phyloP scores from a whole-genome alignment of 1,140 invertebrate genomes.

The Rhyacophila brunnea region DNA sequence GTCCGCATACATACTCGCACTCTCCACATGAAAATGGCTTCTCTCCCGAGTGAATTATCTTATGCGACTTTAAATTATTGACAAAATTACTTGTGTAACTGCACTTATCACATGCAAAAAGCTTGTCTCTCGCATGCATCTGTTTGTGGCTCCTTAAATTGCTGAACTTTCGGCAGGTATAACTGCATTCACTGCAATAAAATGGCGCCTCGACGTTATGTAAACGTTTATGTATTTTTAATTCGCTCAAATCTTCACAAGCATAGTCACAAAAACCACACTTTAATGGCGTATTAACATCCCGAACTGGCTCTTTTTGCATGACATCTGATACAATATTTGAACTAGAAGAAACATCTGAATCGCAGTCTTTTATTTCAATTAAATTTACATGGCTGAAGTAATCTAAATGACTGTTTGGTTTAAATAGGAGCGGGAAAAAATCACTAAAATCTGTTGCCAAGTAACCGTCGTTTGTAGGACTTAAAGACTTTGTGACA shows the following conservation, averaged over 20 bases:
- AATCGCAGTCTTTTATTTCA: too few relatives aligned
- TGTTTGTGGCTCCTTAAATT: slow-evolving; percentile 41
- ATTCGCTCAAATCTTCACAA: neutral
- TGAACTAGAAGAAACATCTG: too few relatives aligned
- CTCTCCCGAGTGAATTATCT: slow-evolving; percentile 21
- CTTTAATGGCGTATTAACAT: neutral
- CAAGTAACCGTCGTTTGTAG: too few relatives aligned
- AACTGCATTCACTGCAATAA: slow-evolving; percentile 37
- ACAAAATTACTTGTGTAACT: slow-evolving; percentile 2
- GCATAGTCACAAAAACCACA: slow-evolving; percentile 6
- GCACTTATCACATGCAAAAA: slow-evolving; percentile 44
- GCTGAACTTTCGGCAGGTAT: slow-evolving; percentile 42
- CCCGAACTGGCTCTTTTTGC: too few relatives aligned
- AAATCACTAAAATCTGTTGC: too few relatives aligned
- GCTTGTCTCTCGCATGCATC: slow-evolving; percentile 45
- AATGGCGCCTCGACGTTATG: slow-evolving; percentile 6
- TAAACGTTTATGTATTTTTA: slow-evolving; percentile 1
- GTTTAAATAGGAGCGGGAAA: too few relatives aligned
- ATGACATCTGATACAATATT: too few relatives aligned
- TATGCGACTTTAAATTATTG: slow-evolving; percentile 9
- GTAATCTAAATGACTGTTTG: too few relatives aligned
- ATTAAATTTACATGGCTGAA: too few relatives aligned
- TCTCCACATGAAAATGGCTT: neutral
- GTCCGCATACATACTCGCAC: slow-evolving; percentile 5
- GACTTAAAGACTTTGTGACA: too few relatives aligned